These are phyloP conservation scores for Mactromeris polynyma DNA, from an alignment of 2,888 invertebrate genomes.

Conservation along the genomic window DNA sequence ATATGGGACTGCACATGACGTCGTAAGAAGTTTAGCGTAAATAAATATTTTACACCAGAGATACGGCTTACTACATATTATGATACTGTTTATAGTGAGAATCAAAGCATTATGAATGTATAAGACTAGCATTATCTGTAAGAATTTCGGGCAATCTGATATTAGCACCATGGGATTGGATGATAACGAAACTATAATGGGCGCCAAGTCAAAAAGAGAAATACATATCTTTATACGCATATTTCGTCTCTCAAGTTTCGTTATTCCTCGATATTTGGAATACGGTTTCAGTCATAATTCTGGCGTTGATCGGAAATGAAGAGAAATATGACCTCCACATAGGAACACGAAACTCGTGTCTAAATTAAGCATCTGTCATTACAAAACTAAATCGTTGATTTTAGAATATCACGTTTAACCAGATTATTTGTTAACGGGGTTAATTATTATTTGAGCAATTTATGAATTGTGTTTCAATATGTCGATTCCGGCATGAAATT, in stretches of 20 bases:
- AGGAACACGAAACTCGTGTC: slow-evolving; percentile 34
- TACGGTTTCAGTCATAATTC: slow-evolving; percentile 6
- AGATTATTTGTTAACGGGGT: slow-evolving; percentile 40
- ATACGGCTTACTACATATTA: not conserved
- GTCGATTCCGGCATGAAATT: slow-evolving; percentile 42
- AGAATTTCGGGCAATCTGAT: not conserved
- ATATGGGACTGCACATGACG: too few species aligned
- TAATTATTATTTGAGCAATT: slow-evolving; percentile 55
- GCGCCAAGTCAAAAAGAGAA: not conserved
- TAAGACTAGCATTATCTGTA: not conserved
- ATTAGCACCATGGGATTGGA: not conserved
- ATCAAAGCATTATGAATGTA: not conserved
- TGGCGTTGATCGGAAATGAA: slow-evolving; percentile 44
- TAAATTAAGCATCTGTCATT: slow-evolving; percentile 40
- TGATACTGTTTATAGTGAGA: not conserved
- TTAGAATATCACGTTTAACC: slow-evolving; percentile 34
- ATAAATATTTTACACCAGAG: too few species aligned
- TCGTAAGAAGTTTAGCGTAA: too few species aligned
- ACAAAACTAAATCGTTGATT: slow-evolving; percentile 27
- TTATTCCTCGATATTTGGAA: not conserved
- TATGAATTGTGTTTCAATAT: slow-evolving; percentile 43
- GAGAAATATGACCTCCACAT: slow-evolving; percentile 37
- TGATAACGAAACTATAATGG: not conserved
- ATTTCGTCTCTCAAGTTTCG: slow-evolving; percentile 2
- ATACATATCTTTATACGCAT: not conserved